A percentile compares a stretch with the other conserved stretches of the same genome.
These are phyloP conservation scores for Tineola bisselliella DNA, from an alignment of 2,888 invertebrate species.

Conservation along the genomic window DNA sequence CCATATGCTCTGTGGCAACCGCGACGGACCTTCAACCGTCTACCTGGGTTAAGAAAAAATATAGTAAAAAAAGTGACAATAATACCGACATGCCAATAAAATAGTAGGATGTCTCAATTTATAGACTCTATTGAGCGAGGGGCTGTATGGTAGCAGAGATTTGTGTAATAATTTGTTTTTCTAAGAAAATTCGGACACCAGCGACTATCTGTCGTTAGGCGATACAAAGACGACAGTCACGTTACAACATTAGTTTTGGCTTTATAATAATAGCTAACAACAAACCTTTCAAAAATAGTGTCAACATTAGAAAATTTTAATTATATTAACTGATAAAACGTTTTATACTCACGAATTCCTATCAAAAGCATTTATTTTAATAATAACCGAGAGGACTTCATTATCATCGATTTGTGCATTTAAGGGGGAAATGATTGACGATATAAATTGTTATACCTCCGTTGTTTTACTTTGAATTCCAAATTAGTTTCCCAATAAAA, in stretches of 20 bases:
- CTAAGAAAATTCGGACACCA: background rate
- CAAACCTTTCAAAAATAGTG: background rate
- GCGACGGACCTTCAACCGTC: constrained; percentile 1
- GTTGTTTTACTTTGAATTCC: background rate
- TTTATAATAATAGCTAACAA: background rate
- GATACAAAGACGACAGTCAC: background rate
- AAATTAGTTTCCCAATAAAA: background rate
- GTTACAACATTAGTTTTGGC: background rate
- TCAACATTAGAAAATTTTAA: background rate
- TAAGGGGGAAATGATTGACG: background rate
- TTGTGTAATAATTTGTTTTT: constrained; percentile 9
- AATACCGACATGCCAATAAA: constrained; percentile 45
- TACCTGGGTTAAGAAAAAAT: constrained; percentile 23
- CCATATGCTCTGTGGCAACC: constrained; percentile 2
- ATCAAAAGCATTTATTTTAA: background rate
- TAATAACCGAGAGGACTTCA: background rate
- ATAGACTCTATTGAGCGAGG: constrained; percentile 27
- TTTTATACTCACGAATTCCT: too few relatives aligned
- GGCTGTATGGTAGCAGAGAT: constrained; percentile 8
- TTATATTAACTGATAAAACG: background rate
- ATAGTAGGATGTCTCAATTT: constrained; percentile 59
- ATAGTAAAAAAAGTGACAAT: constrained; percentile 52
- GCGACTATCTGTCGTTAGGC: background rate
- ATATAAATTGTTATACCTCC: background rate
- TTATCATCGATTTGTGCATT: background rate